Percentiles rank a stretch among this genome's conserved stretches.
Evolutionary conservation across 2,797 vertebrate species (phyloP).

Genomic region (Epinephelus awoara): DNA sequence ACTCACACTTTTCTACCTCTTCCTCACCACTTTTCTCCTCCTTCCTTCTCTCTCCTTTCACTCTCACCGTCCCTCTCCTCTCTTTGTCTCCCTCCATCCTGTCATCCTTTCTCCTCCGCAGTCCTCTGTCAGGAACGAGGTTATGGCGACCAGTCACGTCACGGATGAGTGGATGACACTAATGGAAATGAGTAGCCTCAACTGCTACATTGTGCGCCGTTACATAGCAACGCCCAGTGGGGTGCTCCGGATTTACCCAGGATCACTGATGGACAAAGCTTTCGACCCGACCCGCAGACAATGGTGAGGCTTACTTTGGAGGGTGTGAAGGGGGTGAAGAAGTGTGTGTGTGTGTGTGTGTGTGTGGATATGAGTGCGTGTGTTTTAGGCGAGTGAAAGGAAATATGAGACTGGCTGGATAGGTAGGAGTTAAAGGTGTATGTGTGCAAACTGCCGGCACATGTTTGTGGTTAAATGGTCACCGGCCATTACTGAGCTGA

Average conservation of each 20-base stretch:
- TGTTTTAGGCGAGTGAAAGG: neutral
- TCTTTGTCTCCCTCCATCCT: conserved; percentile 10
- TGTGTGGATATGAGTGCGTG: conserved; percentile 8
- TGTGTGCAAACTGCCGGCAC: conserved; percentile 11
- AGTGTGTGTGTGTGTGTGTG: conserved; percentile 50
- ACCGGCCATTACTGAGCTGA: neutral
- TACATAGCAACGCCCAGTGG: conserved; percentile 99
- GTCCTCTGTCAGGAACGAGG: conserved; percentile 99
- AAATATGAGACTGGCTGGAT: conserved; percentile 12
- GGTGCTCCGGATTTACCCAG: conserved; percentile 99
- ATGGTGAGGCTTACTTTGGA: conserved; percentile 91
- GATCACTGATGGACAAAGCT: conserved; percentile 99
- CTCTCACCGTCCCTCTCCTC: conserved; percentile 4
- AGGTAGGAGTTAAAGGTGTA: conserved; percentile 11
- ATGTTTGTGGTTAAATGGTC: conserved; percentile 26
- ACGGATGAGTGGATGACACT: conserved; percentile 99
- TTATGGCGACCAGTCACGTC: conserved; percentile 99
- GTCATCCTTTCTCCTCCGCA: conserved; percentile 74
- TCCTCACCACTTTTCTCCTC: neutral
- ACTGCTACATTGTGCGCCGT: conserved; percentile 99
- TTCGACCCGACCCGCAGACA: conserved; percentile 99
- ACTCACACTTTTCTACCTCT: neutral
- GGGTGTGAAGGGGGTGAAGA: conserved; percentile 60
- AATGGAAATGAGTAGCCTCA: conserved; percentile 99
- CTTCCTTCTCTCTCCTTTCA: neutral